Base-by-base conservation (phyloP, 1,140 invertebrate genomes). In the Temnothorax curvispinosus region DNA sequence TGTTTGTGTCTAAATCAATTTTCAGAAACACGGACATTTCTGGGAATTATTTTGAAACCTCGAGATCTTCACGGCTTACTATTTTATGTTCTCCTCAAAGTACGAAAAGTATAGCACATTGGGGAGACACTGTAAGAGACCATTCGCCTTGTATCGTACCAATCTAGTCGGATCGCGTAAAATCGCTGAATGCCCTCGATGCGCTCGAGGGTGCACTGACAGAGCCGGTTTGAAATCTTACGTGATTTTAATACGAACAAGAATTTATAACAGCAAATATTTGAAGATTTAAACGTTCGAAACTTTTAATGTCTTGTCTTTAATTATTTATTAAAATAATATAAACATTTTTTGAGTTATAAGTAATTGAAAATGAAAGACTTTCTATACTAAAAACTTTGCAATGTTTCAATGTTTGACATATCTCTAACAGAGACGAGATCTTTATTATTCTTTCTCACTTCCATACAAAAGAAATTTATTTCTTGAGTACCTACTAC, bases 131-230 rank as follows among this genome's bases (percentile, higher is more conserved):
- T n/a, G 32, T 67, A 18, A 47, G 4, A 67, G 44, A 44, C n/a
- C n/a, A 41, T 69, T 81, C 50, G 21, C 47, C 38, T 71, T 9
- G 21, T 44, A 82, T 82, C 52, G 41, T 27, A 38, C 52, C 77
- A 74, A 74, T 72, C 52, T 80, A 67, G 54, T 62, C 15, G 75
- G 35, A 80, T 78, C 60, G 60, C 76, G 8, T 69, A 54, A 69
- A 80, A 80, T 67, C n/a, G 13, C 62, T 80, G 47, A 67, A 80
- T 27, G 27, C 35, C 9, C 47, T 80, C 35, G 8, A 50, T 64
- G 41, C 44, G 27, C 15, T 47, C 58, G 15, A 78, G 27, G 44
- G 35, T 80, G 21, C 35, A 69, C n/a, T 38, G 47, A 41, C 18
- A 32, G 27, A 18, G 13, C 3, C 35, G 47, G 8, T 27, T 3